Base-by-base conservation (phyloP, 2,113 vertebrate genomes). In the Sardina pilchardus region DNA sequence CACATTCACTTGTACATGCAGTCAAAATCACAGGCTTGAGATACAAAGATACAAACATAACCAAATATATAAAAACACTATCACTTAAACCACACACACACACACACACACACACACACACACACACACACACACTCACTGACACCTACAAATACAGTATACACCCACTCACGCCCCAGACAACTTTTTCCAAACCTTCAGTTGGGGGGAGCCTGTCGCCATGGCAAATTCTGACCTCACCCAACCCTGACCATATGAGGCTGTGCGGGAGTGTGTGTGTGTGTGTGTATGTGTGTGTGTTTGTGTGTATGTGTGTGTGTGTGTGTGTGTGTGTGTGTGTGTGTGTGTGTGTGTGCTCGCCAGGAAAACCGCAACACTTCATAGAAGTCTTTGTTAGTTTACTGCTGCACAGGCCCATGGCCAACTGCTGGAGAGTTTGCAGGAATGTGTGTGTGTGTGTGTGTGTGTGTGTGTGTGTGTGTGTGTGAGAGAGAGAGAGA, bases 201-300 rank as follows among this genome's bases (percentile, higher is more conserved):
- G 81, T 88, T 39, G 78, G 86, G 87, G 85, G 88, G 88, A 89
- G 89, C 45, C 84, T 43, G 45, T 75, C 80, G 59, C 84, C 86
- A 43, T 78, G 56, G 63, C 85, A 83, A 90, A 50, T 42, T 81
- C 85, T 86, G 85, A 90, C 84, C 88, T 87, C 9, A 85, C 84
- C 83, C 81, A 84, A 88, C 85, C 67, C 80, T 34, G 36, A 45
- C 86, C 83, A 87, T 87, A 88, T 87, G 87, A 85, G 85, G 82
- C 67, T 83, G 67, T 56, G 56, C 83, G 71, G 48, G 8, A 85
- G 42, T 81, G 24, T 39, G 53, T 56, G 81, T 43, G 36, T 80
- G 19, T 71, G 59, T 63, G 81, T 43, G 36, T 82, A 19, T 67
- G 59, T 63, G 48, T 83, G 34, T 39, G 44, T 45, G 81, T 43